A percentile compares a stretch with the other conserved stretches of the same genome.
These are phyloP conservation scores for Balanococcus diminutus DNA, from an alignment of 2,888 invertebrate species.

Conservation along the genomic window DNA sequence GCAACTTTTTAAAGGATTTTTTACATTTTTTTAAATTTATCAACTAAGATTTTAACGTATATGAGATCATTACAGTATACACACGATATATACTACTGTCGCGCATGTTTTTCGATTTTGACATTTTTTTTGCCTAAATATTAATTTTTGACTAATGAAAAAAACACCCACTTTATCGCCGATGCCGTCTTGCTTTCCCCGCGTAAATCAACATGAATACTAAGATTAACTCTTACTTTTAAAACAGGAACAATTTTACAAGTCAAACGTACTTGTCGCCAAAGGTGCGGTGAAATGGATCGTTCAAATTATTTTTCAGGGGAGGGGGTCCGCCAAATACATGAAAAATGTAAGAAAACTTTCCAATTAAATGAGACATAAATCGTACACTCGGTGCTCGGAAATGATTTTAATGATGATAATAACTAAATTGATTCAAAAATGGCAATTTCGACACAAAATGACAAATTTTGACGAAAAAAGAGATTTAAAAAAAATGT, in stretches of 20 bases:
- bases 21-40: background rate
- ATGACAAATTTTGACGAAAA: too few relatives aligned
- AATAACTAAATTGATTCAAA: too few relatives aligned
- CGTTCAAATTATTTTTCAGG: background rate
- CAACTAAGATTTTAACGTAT: constrained; percentile 29
- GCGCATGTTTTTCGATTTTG: background rate
- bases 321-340: background rate
- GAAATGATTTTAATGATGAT: too few relatives aligned
- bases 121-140: background rate
- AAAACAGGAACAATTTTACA: constrained; percentile 9
- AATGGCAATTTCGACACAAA: too few relatives aligned
- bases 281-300: background rate
- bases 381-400: too few relatives aligned
- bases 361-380: background rate
- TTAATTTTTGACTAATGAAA: background rate
- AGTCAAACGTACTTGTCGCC: constrained; percentile 3
- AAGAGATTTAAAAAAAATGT: too few relatives aligned
- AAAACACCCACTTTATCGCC: background rate
- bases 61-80: constrained; percentile 27
- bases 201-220: background rate
- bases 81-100: constrained; percentile 4
- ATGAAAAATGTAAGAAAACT: background rate
- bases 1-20: constrained; percentile 7
- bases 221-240: background rate
- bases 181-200: background rate